Base-by-base conservation (phyloP, 1,140 invertebrate species). In the Elymnias hypermnestra region DNA sequence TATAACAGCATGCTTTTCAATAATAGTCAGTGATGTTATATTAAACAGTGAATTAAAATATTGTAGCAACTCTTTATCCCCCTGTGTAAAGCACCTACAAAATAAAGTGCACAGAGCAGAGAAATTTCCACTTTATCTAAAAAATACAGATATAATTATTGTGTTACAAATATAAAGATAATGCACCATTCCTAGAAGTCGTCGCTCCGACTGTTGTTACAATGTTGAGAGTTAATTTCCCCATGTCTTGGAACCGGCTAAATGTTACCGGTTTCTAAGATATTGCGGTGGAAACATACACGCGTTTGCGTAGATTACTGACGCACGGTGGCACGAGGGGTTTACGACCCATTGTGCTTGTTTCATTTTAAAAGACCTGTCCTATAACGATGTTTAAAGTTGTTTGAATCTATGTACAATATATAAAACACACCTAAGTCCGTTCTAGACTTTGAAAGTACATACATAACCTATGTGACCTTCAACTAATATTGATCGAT, bases 251-350 rank as follows among this genome's bases (percentile, higher is more conserved):
- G 47, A 50, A 50, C 23, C 26, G 23, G 17, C 12, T 10, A 21
- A 23, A 14, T 10, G 31, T 37, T 42, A 42, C 39, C 28, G 5
- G 42, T 42, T 29, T 18, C 31, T 33, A 26, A 31, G 22, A 15
- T 33, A 15, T 8, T 33, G 23, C 28, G 14, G 41, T 37, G 22
- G 29, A 41, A 51, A 39, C 31, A 44, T 22, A 28, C 26, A 17
- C 17, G 48, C 33, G 41, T 41, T 19, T 51, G 35, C 38, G 22
- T 33, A 17, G 26, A 29, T 8, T 17, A 36, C 21, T 50, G 47
- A 50, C 47, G 47, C 45, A 47, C 45, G 37, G 28, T 7, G 21
- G 17, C 47, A 37, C 47, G 39, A 29, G 31, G 15, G 26, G 33
- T n/a, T 41, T 50, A 42, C 37, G 13, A 23, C 8, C 39, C 26